A percentile compares a stretch with the other conserved stretches of the same genome.
Evolutionary conservation across 1,140 invertebrate species (phyloP).

Genomic region (Popillia japonica): DNA sequence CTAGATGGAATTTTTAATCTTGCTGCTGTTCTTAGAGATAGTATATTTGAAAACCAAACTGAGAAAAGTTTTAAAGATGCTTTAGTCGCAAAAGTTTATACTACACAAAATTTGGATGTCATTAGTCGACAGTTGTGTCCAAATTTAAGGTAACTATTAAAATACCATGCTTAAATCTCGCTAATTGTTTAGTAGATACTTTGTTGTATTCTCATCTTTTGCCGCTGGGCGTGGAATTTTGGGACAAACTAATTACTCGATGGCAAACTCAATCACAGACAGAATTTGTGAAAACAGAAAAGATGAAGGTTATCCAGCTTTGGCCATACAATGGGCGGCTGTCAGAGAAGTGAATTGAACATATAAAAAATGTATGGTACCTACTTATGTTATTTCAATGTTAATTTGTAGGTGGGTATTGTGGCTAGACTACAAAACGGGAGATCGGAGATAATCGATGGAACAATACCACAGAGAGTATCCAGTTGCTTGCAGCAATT

Average conservation of each 20-base stretch:
- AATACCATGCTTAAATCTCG: neutral
- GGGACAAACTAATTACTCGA: slow-evolving; percentile 89
- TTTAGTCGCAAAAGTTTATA: slow-evolving; percentile 53
- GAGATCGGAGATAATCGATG: slow-evolving; percentile 75
- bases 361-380: neutral
- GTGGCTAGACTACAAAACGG: slow-evolving; percentile 84
- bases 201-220: slow-evolving; percentile 87
- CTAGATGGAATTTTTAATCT: slow-evolving; percentile 83
- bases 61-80: slow-evolving; percentile 62
- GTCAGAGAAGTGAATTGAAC: slow-evolving; percentile 67
- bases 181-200: slow-evolving; percentile 56
- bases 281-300: slow-evolving; percentile 71
- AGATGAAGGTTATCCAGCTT: slow-evolving; percentile 67
- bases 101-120: slow-evolving; percentile 67
- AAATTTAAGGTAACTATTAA: slow-evolving; percentile 54
- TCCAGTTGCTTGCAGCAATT: slow-evolving; percentile 75
- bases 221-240: slow-evolving; percentile 88
- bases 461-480: slow-evolving; percentile 85
- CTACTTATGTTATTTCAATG: neutral
- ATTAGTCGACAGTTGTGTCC: slow-evolving; percentile 67
- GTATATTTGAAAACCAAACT: slow-evolving; percentile 65
- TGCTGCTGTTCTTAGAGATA: slow-evolving; percentile 71
- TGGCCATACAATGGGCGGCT: slow-evolving; percentile 77
- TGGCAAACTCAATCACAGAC: slow-evolving; percentile 79
- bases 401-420: slow-evolving; percentile 65